Evolutionary conservation across 2,888 invertebrate species (phyloP).

Genomic region (Eupithecia abbreviata): DNA sequence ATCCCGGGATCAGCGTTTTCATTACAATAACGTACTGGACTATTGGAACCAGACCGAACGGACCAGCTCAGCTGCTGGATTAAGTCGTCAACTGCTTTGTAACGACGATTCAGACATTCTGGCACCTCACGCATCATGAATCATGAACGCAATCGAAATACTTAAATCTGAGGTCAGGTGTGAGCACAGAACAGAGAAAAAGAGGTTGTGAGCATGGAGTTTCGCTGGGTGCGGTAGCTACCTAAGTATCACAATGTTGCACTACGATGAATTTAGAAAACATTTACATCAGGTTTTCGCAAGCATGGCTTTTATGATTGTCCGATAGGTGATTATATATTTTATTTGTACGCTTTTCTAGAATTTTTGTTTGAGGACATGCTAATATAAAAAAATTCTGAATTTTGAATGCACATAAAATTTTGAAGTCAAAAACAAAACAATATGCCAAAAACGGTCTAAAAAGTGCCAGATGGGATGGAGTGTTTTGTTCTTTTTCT

Average conservation of each 20-base stretch:
- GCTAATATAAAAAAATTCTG: not conserved
- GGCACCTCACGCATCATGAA: slow-evolving; percentile 65
- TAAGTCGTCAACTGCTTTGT: slow-evolving; percentile 63
- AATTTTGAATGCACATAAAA: not conserved
- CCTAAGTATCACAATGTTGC: not conserved
- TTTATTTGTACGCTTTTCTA: not conserved
- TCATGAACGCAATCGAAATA: slow-evolving; percentile 39
- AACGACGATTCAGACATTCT: slow-evolving; percentile 65
- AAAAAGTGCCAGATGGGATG: not conserved
- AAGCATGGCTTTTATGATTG: not conserved
- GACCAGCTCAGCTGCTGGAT: slow-evolving; percentile 57
- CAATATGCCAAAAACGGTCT: not conserved
- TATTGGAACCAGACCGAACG: slow-evolving; percentile 29
- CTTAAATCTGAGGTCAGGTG: not conserved
- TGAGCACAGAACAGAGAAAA: not conserved
- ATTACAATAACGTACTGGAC: not conserved
- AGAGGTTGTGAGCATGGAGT: not conserved
- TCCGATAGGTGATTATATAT: not conserved
- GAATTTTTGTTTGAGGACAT: not conserved
- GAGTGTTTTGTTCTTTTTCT: not conserved
- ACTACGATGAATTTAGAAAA: not conserved
- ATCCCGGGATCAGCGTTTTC: slow-evolving; percentile 53
- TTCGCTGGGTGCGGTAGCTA: not conserved
- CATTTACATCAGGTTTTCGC: not conserved
- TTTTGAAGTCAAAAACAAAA: not conserved